Evolutionary conservation across 2,797 vertebrate genomes (phyloP).

Genomic region (Acanthurus lineatus): DNA sequence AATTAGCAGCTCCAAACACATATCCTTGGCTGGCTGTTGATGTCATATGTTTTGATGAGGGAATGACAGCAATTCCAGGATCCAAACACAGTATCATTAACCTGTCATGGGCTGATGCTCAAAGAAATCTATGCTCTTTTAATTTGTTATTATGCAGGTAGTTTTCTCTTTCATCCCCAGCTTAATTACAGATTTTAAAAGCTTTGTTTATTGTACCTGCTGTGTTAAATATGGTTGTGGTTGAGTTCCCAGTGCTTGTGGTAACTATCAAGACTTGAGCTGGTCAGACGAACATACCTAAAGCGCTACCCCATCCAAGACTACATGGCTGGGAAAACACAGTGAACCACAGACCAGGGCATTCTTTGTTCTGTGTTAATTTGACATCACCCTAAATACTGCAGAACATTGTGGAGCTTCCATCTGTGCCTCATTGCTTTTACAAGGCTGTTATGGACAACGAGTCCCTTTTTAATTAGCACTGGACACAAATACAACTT

Average conservation of each 20-base stretch:
- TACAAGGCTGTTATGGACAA: slow-evolving; percentile 78
- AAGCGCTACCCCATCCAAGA: slow-evolving; percentile 67
- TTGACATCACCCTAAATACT: slow-evolving; percentile 64
- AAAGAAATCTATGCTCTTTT: slow-evolving; percentile 59
- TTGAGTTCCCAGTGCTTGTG: slow-evolving; percentile 78
- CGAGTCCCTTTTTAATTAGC: slow-evolving; percentile 78
- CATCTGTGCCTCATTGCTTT: slow-evolving; percentile 81
- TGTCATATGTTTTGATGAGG: slow-evolving; percentile 67
- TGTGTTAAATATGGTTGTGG: slow-evolving; percentile 81
- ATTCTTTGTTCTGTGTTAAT: slow-evolving; percentile 60
- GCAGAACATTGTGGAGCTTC: slow-evolving; percentile 57
- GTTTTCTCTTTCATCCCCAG: slow-evolving; percentile 69
- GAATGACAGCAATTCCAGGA: slow-evolving; percentile 42
- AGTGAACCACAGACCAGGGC: slow-evolving; percentile 59
- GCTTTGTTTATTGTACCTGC: slow-evolving; percentile 86
- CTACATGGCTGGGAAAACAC: slow-evolving; percentile 64
- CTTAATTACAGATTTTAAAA: slow-evolving; percentile 76
- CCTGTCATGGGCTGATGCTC: slow-evolving; percentile 58
- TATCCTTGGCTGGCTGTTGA: slow-evolving; percentile 39
- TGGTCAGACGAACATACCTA: slow-evolving; percentile 74
- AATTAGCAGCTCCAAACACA: slow-evolving; percentile 51
- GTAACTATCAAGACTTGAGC: slow-evolving; percentile 72
- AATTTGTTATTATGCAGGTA: slow-evolving; percentile 67
- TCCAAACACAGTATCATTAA: slow-evolving; percentile 63
- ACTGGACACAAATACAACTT: slow-evolving; percentile 76